phyloP scores from a whole-genome alignment of 2,888 invertebrate genomes.

The Oscheius sp. region DNA sequence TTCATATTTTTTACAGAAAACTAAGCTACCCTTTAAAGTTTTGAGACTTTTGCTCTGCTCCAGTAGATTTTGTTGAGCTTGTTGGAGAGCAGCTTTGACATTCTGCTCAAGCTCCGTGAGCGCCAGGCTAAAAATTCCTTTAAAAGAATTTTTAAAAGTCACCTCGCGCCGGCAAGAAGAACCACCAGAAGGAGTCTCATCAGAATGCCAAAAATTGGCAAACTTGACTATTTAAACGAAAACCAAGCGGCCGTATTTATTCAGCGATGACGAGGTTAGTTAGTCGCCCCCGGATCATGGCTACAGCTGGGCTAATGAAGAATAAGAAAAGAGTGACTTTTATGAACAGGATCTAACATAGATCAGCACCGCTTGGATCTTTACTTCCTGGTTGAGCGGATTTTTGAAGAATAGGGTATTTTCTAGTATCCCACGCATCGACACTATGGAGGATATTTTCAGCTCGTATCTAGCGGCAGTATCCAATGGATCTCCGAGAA shows the following conservation, averaged over 20 bases:
- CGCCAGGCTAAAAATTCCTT: slow-evolving; percentile 29
- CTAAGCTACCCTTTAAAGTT: slow-evolving; percentile 10
- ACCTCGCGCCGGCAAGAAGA: slow-evolving; percentile 17
- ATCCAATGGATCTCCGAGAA: too few species aligned
- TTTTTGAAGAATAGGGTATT: too few species aligned
- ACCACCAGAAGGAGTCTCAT: slow-evolving; percentile 25
- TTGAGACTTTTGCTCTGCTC: neutral
- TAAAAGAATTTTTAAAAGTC: too few species aligned
- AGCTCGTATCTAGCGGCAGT: too few species aligned
- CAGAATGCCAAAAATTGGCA: neutral
- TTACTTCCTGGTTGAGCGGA: too few species aligned
- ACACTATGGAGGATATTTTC: too few species aligned
- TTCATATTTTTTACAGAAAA: neutral
- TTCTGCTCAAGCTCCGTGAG: slow-evolving; percentile 27
- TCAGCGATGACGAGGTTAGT: neutral
- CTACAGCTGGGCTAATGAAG: too few species aligned
- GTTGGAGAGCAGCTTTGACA: slow-evolving; percentile 2
- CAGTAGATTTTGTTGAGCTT: neutral
- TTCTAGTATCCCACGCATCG: too few species aligned
- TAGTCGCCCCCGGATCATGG: slow-evolving; percentile 10
- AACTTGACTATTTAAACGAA: neutral
- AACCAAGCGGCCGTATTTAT: neutral
- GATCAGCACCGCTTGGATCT: too few species aligned
- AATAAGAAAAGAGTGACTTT: too few species aligned
- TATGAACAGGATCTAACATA: too few species aligned